Conservation (phyloP, 2,797 vertebrate genomes). For the Gymnoscopelus braueri region DNA sequence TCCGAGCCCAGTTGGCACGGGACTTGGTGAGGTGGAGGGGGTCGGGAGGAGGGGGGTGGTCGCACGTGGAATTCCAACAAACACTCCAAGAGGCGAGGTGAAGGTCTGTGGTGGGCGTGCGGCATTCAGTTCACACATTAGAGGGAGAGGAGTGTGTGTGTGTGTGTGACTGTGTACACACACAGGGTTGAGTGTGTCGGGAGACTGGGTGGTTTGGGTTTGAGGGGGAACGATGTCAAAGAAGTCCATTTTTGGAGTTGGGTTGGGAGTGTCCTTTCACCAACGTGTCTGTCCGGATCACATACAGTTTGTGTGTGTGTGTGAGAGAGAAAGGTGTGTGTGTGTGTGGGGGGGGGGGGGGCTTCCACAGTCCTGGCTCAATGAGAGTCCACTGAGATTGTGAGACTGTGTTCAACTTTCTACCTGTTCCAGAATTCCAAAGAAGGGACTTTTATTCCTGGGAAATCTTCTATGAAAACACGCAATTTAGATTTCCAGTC, state of each 20-base stretch:
- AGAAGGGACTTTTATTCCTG: background rate
- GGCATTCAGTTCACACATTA: no score
- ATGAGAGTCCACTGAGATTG: constrained; percentile 57
- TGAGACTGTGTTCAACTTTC: constrained; percentile 15
- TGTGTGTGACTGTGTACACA: background rate
- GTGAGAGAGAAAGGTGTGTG: constrained; percentile 3
- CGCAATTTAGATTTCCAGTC: background rate
- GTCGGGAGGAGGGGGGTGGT: background rate
- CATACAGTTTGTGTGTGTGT: constrained; percentile 30
- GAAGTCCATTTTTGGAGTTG: no score
- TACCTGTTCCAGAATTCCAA: constrained; percentile 16
- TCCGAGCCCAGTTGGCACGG: constrained; percentile 59
- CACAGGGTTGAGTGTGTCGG: no score
- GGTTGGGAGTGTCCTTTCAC: no score
- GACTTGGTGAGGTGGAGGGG: constrained; percentile 26
- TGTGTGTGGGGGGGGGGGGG: background rate
- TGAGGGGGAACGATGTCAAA: no score
- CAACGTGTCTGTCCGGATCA: constrained; percentile 65
- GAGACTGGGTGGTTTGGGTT: no score
- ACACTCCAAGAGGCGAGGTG: constrained; percentile 20
- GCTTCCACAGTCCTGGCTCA: constrained; percentile 54
- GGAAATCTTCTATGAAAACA: no score
- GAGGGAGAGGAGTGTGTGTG: constrained; percentile 2
- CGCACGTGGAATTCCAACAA: constrained; percentile 8
- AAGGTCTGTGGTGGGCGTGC: constrained; percentile 8